A percentile compares a stretch with the other conserved stretches of the same genome.
Conservation (phyloP, 2,113 vertebrate genomes). For the Sebastes fasciatus region DNA sequence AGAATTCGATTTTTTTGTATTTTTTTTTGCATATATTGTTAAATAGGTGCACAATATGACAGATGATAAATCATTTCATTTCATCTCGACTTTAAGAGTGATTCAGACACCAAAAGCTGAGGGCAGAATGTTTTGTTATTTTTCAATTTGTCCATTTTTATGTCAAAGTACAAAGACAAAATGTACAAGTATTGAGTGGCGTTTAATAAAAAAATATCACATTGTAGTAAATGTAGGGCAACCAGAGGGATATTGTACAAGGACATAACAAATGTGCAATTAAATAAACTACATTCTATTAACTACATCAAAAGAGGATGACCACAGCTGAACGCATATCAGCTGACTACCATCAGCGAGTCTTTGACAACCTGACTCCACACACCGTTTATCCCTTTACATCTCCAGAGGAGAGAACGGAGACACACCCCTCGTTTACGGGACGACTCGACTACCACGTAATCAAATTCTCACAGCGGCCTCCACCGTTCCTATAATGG, state of each 20-base stretch:
- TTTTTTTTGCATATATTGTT: background rate
- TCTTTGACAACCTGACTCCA: slow-evolving; percentile 30
- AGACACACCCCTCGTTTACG: slow-evolving; percentile 42
- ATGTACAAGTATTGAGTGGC: background rate
- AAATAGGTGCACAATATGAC: no score
- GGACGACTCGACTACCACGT: slow-evolving; percentile 21
- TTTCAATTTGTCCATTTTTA: background rate
- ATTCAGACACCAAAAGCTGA: background rate
- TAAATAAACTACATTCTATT: slow-evolving; percentile 3
- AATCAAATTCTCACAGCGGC: slow-evolving; percentile 42
- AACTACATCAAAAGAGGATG: background rate
- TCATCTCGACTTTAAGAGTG: background rate
- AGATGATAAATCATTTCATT: no score
- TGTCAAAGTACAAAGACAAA: background rate
- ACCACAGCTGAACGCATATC: background rate
- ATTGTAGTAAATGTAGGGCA: background rate
- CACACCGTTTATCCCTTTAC: slow-evolving; percentile 16
- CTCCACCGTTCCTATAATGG: slow-evolving; percentile 25
- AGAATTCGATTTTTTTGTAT: background rate
- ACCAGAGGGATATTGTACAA: background rate
- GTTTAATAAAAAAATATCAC: slow-evolving; percentile 3
- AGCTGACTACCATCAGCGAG: background rate
- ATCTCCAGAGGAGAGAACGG: background rate
- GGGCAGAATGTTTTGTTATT: background rate
- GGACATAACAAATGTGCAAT: background rate